Evolutionary conservation across 2,797 vertebrate genomes (phyloP).

Genomic region (Pempheris klunzingeri): DNA sequence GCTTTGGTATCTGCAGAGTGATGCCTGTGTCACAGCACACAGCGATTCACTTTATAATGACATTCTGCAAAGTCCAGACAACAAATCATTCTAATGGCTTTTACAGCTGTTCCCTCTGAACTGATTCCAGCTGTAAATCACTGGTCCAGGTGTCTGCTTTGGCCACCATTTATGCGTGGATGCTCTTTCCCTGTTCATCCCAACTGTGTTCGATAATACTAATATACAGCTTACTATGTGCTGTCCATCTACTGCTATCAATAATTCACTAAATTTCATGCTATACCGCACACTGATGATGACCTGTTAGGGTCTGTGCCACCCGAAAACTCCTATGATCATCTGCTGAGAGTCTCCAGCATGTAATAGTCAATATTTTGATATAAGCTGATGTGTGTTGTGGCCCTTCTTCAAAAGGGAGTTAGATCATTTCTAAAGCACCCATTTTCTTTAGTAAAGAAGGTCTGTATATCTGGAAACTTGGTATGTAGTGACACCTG

Average conservation of each 20-base stretch:
- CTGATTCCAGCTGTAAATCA: constrained; percentile 17
- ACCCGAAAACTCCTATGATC: not conserved
- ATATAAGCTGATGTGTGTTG: not conserved
- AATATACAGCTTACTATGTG: not conserved
- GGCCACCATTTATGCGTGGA: not conserved
- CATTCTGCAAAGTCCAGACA: constrained; percentile 48
- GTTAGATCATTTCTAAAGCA: not conserved
- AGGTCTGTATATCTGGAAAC: constrained; percentile 8
- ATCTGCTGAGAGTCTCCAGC: constrained; percentile 1
- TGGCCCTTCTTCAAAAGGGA: constrained; percentile 1
- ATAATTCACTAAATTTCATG: not conserved
- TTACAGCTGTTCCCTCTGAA: constrained; percentile 31
- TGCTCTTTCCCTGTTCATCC: not conserved
- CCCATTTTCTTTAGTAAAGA: not conserved
- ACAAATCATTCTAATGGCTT: constrained; percentile 38
- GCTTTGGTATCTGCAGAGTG: constrained; percentile 46
- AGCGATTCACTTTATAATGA: constrained; percentile 47
- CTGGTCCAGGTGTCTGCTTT: not conserved
- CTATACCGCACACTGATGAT: not conserved
- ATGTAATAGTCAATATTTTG: no score
- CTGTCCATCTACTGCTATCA: not conserved
- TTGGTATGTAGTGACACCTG: not conserved
- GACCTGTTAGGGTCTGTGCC: constrained; percentile 1
- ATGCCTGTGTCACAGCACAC: constrained; percentile 44
- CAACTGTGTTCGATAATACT: not conserved